Evolutionary conservation across 64 coral and sea anemone genomes (phyloP), one percentile per base, ranked within the genome.

Genomic region (Montipora sp.): DNA sequence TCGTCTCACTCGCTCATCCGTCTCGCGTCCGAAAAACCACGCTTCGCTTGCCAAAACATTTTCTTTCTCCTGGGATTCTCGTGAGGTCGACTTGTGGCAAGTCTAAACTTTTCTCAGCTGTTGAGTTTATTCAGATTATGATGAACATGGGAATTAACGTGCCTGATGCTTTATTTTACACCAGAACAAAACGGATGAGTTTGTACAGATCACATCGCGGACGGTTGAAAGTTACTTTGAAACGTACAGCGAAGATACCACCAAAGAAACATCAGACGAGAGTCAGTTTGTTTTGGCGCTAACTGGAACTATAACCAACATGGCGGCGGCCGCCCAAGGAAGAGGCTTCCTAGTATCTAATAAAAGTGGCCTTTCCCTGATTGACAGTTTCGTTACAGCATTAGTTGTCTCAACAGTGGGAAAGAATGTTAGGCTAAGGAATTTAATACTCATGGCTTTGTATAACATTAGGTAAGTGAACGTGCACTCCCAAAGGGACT

Each of bases 171-270:
- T 8, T 50, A 63, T 57, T 53, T 36, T 16, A 44, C 48, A 46
- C 6, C 60, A 97, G 95, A 92, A 84, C 77, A 97, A 94, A 50
- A 57, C 95, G 9, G 93, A 94, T 23, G 92, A 98, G 13, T 94
- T 98, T 55, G 73, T 96, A 19, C 88, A 94, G 16, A 90, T 96
- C 70, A 94, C 83, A 1, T 48, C 88, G 10, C 79, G 87, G 57
- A 96, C 95, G 12, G 81, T 96, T 9, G 88, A 93, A 57, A 96
- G 95, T 48, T 96, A 91, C 69, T 96, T 96, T 78, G 95, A 89
- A 22, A 90, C 92, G 2, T 96, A 84, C 23, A 60, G 48, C 57
- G 88, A 91, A 49, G 89, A 88, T 8, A 77, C 88, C 10, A 61
- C 18, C 5, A 74, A 94, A 12, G 78, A 88, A 77, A 96, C 80